Conservation (phyloP, 2,797 vertebrate genomes). For the Lagodon rhomboides region DNA sequence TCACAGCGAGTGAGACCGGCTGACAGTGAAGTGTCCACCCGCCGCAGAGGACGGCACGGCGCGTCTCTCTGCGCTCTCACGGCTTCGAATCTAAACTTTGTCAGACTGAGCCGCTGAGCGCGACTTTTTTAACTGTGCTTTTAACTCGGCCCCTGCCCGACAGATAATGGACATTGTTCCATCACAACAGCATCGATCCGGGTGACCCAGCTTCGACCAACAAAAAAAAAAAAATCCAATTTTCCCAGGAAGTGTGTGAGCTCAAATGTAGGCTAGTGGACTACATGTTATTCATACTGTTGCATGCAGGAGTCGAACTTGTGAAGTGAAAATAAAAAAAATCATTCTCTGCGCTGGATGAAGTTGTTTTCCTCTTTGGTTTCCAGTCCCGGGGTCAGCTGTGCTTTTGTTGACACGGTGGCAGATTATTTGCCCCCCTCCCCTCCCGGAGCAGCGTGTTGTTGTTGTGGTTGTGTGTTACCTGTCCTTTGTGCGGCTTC, state of each 20-base stretch:
- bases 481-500: slow-evolving; percentile 66
- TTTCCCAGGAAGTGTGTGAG: slow-evolving; percentile 52
- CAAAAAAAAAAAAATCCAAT: slow-evolving; percentile 64
- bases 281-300: slow-evolving; percentile 14
- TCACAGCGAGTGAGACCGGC: slow-evolving; percentile 48
- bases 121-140: neutral
- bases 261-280: slow-evolving; percentile 64
- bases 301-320: slow-evolving; percentile 19
- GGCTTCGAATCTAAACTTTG: slow-evolving; percentile 12
- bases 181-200: slow-evolving; percentile 72
- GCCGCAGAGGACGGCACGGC: slow-evolving; percentile 4
- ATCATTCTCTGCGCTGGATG: slow-evolving; percentile 2
- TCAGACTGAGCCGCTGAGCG: neutral
- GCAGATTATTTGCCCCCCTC: slow-evolving; percentile 46
- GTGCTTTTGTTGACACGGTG: slow-evolving; percentile 30
- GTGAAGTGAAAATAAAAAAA: slow-evolving; percentile 26
- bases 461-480: slow-evolving; percentile 40
- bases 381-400: neutral
- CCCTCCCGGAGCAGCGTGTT: slow-evolving; percentile 24
- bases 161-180: slow-evolving; percentile 68
- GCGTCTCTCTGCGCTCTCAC: neutral
- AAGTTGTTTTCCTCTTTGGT: neutral
- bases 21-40: slow-evolving; percentile 51
- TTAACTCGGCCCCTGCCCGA: slow-evolving; percentile 22
- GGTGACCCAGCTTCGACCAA: slow-evolving; percentile 77